Base-by-base conservation (phyloP, 2,888 invertebrate species). In the Escarpia spicata region DNA sequence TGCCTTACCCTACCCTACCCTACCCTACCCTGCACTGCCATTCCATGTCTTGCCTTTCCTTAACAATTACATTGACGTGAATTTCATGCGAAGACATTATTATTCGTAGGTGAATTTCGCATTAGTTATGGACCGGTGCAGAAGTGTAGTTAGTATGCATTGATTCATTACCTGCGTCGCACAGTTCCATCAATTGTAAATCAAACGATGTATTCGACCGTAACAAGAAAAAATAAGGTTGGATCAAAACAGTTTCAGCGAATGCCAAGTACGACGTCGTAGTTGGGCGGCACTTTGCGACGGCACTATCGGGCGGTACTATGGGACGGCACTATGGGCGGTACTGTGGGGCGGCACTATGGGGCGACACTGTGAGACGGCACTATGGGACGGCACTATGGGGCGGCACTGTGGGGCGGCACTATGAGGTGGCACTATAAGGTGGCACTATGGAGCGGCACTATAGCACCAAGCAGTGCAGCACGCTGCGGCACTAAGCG, bases 91-190 rank as follows among this genome's bases (percentile, higher is more conserved):
- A 19, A 75, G 75, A 75, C 75, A 75, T 75, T 75, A 75, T 75
- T 75, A 75, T 75, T 75, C 75, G 75, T 75, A 75, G 75, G 75
- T 75, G 75, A 75, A 75, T 75, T 75, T 75, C 75, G 19, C 75
- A 75, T 75, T 75, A 26, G 75, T n/a, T 75, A 75, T 75, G 75
- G 75, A 26, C 75, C 75, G 75, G 19, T 75, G 75, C 75, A 26
- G 75, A 75, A 19, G 75, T 26, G 75, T 75, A 75, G 26, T 75
- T 26, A 75, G 75, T 75, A 75, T 75, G 75, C 75, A 75, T 75
- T 75, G 75, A n/a, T 26, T 75, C 75, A 26, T 75, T 75, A 75
- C 19, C 60, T 75, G 75, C 75, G 75, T 6, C 75, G 75, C 26
- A 26, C 75, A 75, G 75, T 15, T 75, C 75, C n/a, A 75, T 75